Percentiles rank a stretch among this genome's conserved stretches.
Evolutionary conservation across 2,113 vertebrate species (phyloP).

Genomic region (Zingel zingel): DNA sequence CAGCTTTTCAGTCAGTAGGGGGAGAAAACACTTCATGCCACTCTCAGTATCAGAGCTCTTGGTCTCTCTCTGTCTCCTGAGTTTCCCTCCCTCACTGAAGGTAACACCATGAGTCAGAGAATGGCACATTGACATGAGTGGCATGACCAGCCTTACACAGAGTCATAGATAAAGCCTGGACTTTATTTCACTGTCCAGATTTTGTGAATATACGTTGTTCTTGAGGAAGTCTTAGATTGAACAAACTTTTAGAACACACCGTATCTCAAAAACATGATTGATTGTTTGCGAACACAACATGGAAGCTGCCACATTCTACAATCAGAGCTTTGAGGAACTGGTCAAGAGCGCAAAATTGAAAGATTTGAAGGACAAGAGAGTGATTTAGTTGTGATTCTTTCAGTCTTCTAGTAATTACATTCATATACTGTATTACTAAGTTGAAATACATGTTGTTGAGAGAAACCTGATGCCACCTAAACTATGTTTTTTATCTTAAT

Average conservation of each 20-base stretch:
- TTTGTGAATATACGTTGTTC: conserved; percentile 34
- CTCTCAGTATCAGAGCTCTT: conserved; percentile 49
- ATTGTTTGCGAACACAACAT: conserved; percentile 11
- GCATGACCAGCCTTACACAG: conserved; percentile 45
- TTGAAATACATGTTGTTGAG: not conserved
- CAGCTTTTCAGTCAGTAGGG: conserved; percentile 74
- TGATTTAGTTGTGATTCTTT: conserved; percentile 24
- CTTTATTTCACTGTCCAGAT: conserved; percentile 33
- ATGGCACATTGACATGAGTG: conserved; percentile 56
- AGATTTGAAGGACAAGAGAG: conserved; percentile 32
- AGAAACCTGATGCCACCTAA: no score
- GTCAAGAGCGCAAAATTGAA: conserved; percentile 33
- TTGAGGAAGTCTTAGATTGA: conserved; percentile 23
- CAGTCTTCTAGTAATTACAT: not conserved
- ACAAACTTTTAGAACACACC: conserved; percentile 36
- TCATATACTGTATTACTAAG: not conserved
- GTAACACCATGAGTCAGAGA: conserved; percentile 77
- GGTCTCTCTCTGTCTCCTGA: conserved; percentile 50
- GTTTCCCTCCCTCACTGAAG: conserved; percentile 69
- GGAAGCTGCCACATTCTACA: not conserved
- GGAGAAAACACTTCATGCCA: conserved; percentile 77
- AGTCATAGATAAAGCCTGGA: conserved; percentile 59
- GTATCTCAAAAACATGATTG: conserved; percentile 11
- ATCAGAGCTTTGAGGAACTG: conserved; percentile 6
- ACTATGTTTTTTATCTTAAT: no score